Percentiles rank a stretch among this genome's conserved stretches.
phyloP scores from a whole-genome alignment of 2,113 vertebrate genomes.

The Ceyx margarethae region DNA sequence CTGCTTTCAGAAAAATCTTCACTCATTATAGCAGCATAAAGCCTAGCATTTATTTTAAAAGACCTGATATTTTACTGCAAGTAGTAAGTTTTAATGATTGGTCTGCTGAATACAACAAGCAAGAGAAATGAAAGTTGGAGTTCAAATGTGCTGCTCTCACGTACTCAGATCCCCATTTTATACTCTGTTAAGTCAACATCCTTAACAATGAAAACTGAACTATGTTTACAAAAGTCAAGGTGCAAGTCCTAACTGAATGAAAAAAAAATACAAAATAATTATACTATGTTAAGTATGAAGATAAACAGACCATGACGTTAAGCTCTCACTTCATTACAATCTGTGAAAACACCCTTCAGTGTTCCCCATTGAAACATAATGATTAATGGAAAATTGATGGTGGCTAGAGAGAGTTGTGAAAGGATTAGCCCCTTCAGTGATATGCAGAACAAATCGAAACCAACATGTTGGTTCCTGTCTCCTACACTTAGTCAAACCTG shows the following conservation, averaged over 20 bases:
- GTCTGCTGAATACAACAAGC: not conserved
- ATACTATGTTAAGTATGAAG: constrained; percentile 44
- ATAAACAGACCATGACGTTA: constrained; percentile 56
- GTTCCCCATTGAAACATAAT: constrained; percentile 54
- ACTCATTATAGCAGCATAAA: not conserved
- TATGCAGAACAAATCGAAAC: constrained; percentile 61
- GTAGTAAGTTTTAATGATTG: not conserved
- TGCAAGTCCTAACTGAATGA: constrained; percentile 8
- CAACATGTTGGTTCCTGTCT: constrained; percentile 44
- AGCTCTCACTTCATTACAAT: constrained; percentile 40
- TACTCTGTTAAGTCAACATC: constrained; percentile 42
- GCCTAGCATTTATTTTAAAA: not conserved
- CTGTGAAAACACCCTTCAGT: constrained; percentile 62
- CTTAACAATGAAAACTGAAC: constrained; percentile 38
- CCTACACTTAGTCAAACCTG: constrained; percentile 40
- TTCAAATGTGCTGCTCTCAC: not conserved
- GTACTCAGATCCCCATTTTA: constrained; percentile 21
- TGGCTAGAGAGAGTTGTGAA: constrained; percentile 46
- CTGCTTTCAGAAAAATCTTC: constrained; percentile 1
- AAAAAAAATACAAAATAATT: constrained; percentile 25
- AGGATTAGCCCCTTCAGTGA: constrained; percentile 52
- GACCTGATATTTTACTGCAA: not conserved
- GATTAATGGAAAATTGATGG: constrained; percentile 55
- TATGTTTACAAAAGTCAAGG: constrained; percentile 52
- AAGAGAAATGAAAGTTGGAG: not conserved